Evolutionary conservation across 2,888 invertebrate species (phyloP), one percentile per base, ranked within the genome.

Genomic region (Dryomyza anilis): DNA sequence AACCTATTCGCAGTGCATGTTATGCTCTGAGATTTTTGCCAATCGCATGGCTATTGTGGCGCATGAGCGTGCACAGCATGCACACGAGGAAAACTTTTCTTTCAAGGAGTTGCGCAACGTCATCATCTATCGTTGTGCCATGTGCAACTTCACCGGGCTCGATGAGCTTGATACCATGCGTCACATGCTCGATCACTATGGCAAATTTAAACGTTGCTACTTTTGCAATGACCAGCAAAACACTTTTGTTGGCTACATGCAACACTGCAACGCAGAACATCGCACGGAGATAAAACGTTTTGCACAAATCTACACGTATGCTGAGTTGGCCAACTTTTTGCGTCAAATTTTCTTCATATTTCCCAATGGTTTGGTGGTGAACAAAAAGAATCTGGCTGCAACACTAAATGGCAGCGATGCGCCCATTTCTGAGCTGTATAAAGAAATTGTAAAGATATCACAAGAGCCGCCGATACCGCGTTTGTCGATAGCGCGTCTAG

Each of bases 111-210:
- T 80, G 2, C 67, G 45, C 3, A 67, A 84, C 0, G 75, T 78
- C 0, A 71, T 85, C 0, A 84, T 86, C 0, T 79, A 84, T 10
- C 85, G 85, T 64, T 87, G 87, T 67, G 79, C 81, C 14, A 74
- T 79, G 8, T 87, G 87, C 66, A 69, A 77, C 8, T 78, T 72
- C 2, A 76, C 85, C 0, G 77, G 83, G 0, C 70, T 75, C 0
- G 74, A 80, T 3, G 71, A 84, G n/a, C 46, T 71, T 19, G 71
- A 76, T 0, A 73, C 85, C 25, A 66, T 81, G 29, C 76, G 75
- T 0, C 87, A 87, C 64, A 84, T 85, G 74, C 67, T 79, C 14
- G 76, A 78, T 64, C 81, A 81, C 55, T 81, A 72, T 53, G 68
- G 52, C 14, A 69, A 70, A 1, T 81, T 80, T 53, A 64, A 62